Base-by-base conservation (phyloP, 2,888 invertebrate species). In the Phoronis australis region DNA sequence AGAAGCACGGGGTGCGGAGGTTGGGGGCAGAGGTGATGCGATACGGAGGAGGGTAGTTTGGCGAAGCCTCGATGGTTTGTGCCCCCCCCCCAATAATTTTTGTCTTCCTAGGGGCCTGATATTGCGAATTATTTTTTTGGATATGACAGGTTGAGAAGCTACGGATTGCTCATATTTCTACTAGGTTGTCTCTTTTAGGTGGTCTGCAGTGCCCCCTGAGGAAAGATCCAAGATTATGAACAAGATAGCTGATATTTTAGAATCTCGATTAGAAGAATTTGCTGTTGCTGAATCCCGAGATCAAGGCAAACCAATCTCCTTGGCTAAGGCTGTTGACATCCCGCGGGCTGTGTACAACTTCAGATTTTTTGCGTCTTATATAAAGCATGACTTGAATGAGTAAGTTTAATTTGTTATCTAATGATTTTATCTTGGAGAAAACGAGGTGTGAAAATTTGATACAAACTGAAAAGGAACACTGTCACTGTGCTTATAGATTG, bases 251-350 rank as follows among this genome's bases (percentile, higher is more conserved):
- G 80, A 81, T 49, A 51, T 80, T 3, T 59, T 82, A 35, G 81
- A 82, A 57, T 58, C 63, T 2, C 64, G 73, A n/a, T 52, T 77
- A 37, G 77, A 79, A 20, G 78, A 78, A 45, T 78, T 82, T 55
- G 82, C 82, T 0, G 61, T 64, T 31, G 67, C 77, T 2, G 82
- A 82, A 64, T 80, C 81, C 5, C 65, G 67, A 37, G 82, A 82
- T 62, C 82, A 82, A 61, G 82, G 82, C 6, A 82, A 82, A 59
- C 80, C 82, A 2, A 57, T 82, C 4, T 73, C 73, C 66, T 60
- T 80, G 53, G 73, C 81, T 1, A 69, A 61, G 40, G 59, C 59
- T 3, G 68, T 82, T 21, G 82, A 83, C 56, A 81, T 82, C 55
- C 82, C 82, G 4, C 68, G 82, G 46, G 79, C 79, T 25, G 73